Evolutionary conservation across 1,140 invertebrate species (phyloP).

Genomic region (Lucilia cuprina): DNA sequence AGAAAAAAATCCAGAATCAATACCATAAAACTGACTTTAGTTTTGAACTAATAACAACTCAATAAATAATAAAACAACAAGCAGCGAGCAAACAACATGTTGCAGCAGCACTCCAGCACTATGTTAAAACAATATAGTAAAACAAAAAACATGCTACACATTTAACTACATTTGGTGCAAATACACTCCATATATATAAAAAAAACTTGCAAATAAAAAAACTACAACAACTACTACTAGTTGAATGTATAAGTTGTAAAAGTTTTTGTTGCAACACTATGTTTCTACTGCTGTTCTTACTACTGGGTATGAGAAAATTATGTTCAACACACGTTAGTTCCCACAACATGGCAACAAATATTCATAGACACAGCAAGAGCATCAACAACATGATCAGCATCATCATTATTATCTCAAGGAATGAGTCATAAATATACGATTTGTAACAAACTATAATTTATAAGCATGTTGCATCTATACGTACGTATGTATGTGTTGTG

Average conservation of each 20-base stretch:
- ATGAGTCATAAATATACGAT: conserved; percentile 23
- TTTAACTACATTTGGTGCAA: not conserved
- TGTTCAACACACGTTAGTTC: conserved; percentile 20
- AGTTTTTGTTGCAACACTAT: not conserved
- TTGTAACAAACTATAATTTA: conserved; percentile 33
- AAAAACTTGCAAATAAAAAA: not conserved
- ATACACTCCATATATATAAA: not conserved
- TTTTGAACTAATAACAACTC: conserved; percentile 37
- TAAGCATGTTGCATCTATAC: not conserved
- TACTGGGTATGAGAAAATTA: conserved; percentile 22
- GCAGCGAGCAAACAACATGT: not conserved
- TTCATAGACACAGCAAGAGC: not conserved
- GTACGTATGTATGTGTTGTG: too few relatives aligned
- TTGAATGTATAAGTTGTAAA: too few relatives aligned
- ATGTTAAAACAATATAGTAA: not conserved
- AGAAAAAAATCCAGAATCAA: not conserved
- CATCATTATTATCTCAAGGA: too few relatives aligned
- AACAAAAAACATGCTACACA: conserved; percentile 22
- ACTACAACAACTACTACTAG: not conserved
- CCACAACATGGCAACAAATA: conserved; percentile 10
- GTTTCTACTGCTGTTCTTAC: not conserved
- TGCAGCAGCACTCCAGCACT: not conserved
- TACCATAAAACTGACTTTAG: not conserved
- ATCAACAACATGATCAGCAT: not conserved
- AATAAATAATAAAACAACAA: conserved; percentile 38